phyloP scores from a whole-genome alignment of 1,140 invertebrate genomes.

The Nasonia vitripennis region DNA sequence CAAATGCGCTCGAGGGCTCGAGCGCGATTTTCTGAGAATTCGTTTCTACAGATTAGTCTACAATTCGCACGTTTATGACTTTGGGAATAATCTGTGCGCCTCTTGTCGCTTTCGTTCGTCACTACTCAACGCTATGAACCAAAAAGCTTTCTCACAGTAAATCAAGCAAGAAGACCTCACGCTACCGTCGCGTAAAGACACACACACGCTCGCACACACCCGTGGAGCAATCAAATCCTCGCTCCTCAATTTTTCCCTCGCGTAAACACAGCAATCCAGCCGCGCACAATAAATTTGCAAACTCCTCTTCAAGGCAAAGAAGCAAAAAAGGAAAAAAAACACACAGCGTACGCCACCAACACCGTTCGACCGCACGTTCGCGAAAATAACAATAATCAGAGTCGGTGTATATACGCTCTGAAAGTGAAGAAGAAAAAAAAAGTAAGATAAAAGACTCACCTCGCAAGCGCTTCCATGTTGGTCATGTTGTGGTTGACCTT shows the following conservation, averaged over 20 bases:
- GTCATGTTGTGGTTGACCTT: conserved; percentile 84
- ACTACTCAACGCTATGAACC: background rate
- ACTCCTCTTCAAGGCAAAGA: background rate
- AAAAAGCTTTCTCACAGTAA: background rate
- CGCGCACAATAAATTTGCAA: conserved; percentile 42
- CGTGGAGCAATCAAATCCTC: background rate
- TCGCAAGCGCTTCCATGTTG: conserved; percentile 90
- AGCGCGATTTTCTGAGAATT: background rate
- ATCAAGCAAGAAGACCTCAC: background rate
- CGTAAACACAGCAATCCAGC: conserved; percentile 29
- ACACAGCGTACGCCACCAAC: background rate
- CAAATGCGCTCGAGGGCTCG: background rate
- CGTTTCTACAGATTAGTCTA: background rate
- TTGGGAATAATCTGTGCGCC: background rate
- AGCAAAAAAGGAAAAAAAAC: background rate
- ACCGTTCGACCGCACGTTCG: background rate
- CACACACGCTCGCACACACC: background rate
- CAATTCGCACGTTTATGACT: background rate
- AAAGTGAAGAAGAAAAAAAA: background rate
- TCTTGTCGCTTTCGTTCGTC: background rate
- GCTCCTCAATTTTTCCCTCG: background rate
- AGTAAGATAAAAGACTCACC: conserved; percentile 74
- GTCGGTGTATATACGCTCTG: background rate
- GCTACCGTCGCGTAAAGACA: background rate
- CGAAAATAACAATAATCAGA: conserved; percentile 51